A percentile compares a stretch with the other conserved stretches of the same genome.
phyloP scores from a whole-genome alignment of 2,797 vertebrate species.

The Paramormyrops hopkinsi region DNA sequence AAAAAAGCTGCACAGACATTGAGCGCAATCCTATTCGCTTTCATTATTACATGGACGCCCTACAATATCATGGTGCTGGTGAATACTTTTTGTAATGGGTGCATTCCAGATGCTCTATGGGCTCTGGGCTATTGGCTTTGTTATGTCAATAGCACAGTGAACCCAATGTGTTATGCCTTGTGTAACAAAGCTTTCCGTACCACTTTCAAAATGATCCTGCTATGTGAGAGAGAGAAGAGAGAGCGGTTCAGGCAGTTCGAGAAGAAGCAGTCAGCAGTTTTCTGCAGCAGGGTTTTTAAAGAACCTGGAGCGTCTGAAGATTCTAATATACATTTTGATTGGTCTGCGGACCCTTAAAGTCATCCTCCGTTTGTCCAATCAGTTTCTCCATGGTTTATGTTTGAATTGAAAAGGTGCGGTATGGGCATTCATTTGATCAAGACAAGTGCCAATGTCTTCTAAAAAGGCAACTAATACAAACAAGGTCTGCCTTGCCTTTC shows the following conservation, averaged over 20 bases:
- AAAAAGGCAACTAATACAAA: conserved; percentile 23
- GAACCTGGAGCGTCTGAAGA: conserved; percentile 50
- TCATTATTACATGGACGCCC: conserved; percentile 79
- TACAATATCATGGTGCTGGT: conserved; percentile 76
- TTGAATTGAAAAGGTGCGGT: conserved; percentile 6
- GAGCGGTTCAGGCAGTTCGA: conserved; percentile 81
- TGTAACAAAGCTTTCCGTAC: conserved; percentile 97
- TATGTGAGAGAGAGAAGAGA: conserved; percentile 83
- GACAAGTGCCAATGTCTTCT: conserved; percentile 52
- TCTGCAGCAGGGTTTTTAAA: conserved; percentile 76
- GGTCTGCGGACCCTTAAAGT: neutral
- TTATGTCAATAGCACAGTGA: neutral
- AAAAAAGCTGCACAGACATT: conserved; percentile 97
- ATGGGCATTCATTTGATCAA: conserved; percentile 24
- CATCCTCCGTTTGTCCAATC: neutral
- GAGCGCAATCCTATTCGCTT: conserved; percentile 92
- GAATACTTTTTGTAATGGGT: conserved; percentile 78
- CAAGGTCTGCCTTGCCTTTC: neutral
- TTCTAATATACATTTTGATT: conserved; percentile 53
- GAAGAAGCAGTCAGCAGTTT: conserved; percentile 80
- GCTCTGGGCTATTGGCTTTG: conserved; percentile 71
- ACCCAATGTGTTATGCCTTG: conserved; percentile 84
- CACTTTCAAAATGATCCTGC: conserved; percentile 91
- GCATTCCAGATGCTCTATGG: conserved; percentile 85
- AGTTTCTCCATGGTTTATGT: neutral